Percentiles rank a stretch among this genome's conserved stretches.
These are phyloP conservation scores for Apotomis turbidana DNA, from an alignment of 2,888 invertebrate genomes.

Conservation along the genomic window DNA sequence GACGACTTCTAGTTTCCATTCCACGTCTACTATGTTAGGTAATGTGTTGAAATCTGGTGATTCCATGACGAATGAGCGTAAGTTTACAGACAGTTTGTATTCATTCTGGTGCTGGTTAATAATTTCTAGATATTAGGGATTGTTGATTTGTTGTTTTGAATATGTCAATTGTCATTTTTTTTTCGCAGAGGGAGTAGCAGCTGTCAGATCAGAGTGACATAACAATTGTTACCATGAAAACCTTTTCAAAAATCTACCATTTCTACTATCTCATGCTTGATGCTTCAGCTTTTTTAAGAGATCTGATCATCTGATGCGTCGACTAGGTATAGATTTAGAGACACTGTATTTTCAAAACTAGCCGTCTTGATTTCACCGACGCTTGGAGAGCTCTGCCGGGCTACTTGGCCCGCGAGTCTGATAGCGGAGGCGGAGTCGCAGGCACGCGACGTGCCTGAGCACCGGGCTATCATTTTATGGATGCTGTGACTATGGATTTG, in stretches of 20 bases:
- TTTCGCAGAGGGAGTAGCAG: not conserved
- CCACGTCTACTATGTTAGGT: constrained; percentile 83
- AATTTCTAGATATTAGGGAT: not conserved
- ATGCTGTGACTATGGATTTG: too few relatives aligned
- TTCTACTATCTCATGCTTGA: not conserved
- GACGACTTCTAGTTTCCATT: constrained; percentile 85
- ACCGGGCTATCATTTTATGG: too few relatives aligned
- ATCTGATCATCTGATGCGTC: too few relatives aligned
- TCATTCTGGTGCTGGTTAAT: not conserved
- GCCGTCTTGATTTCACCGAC: too few relatives aligned
- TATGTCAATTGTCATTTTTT: not conserved
- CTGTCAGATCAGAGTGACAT: constrained; percentile 10
- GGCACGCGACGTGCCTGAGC: too few relatives aligned
- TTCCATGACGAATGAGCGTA: constrained; percentile 13
- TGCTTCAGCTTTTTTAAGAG: too few relatives aligned
- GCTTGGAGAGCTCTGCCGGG: too few relatives aligned
- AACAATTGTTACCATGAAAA: not conserved
- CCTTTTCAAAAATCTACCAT: constrained; percentile 6
- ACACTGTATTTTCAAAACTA: too few relatives aligned
- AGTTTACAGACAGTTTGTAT: not conserved
- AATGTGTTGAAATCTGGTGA: constrained; percentile 57
- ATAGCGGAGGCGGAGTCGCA: too few relatives aligned
- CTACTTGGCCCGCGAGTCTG: too few relatives aligned
- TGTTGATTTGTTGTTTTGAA: not conserved
- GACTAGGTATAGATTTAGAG: too few relatives aligned